These are phyloP conservation scores for Nomada fabriciana DNA, from an alignment of 2,888 invertebrate species.

Conservation along the genomic window DNA sequence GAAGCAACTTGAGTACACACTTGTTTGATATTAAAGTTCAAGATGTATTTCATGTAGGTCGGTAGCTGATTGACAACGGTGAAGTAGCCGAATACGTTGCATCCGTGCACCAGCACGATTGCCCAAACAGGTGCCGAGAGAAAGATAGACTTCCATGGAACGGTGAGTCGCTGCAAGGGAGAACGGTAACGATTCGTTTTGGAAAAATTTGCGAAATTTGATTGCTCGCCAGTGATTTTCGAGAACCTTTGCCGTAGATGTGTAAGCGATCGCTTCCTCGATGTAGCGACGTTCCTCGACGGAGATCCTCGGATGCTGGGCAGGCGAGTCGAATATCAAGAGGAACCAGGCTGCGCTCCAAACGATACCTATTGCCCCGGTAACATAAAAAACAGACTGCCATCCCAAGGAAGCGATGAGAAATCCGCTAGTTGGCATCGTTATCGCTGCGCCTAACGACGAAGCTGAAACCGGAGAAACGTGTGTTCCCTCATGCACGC, in stretches of 20 bases:
- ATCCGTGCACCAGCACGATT: constrained; percentile 92
- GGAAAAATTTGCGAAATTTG: background rate
- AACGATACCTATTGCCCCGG: constrained; percentile 89
- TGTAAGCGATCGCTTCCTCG: constrained; percentile 89
- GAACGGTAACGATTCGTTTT: background rate
- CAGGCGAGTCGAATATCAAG: constrained; percentile 92
- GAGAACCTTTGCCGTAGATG: constrained; percentile 85
- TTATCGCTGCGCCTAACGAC: constrained; percentile 95
- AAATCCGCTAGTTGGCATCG: constrained; percentile 94
- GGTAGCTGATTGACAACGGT: constrained; percentile 95
- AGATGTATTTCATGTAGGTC: constrained; percentile 93
- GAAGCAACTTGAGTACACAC: constrained; percentile 80
- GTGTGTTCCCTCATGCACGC: background rate
- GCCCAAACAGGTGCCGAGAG: constrained; percentile 93
- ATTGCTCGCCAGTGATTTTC: background rate
- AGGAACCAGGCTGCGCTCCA: constrained; percentile 95
- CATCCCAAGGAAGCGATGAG: constrained; percentile 93
- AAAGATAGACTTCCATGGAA: constrained; percentile 91
- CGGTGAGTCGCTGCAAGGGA: constrained; percentile 85
- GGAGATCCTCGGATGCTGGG: constrained; percentile 92
- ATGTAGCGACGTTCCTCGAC: constrained; percentile 90
- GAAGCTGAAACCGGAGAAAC: constrained; percentile 87
- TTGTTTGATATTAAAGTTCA: constrained; percentile 91
- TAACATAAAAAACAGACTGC: constrained; percentile 96
- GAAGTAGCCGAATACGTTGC: constrained; percentile 95